Base-by-base conservation (phyloP, 2,888 invertebrate species). In the Callosobruchus maculatus region DNA sequence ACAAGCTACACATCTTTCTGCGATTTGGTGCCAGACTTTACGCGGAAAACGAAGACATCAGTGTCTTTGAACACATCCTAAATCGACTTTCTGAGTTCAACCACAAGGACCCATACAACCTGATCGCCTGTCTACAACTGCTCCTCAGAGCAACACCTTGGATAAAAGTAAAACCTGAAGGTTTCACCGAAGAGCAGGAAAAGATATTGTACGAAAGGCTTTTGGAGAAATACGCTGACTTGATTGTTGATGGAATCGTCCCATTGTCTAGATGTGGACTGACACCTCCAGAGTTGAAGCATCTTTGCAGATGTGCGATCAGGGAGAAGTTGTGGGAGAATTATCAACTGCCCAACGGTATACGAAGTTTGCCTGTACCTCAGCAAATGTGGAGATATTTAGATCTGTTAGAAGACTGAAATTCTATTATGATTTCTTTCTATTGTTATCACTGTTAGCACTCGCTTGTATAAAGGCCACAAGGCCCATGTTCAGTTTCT, bases 271-370 rank as follows among this genome's bases (percentile, higher is more conserved):
- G 81, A 73, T 92, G 91, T 84, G 92, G 92, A 0, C 78, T 91
- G 5, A 84, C 84, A 75, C 92, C 93, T 0, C 90, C 92, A n/a
- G 92, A 93, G 80, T 86, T 96, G 74, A 93, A 93, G 79, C 95
- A 95, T 85, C 86, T 95, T 2, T 92, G 93, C 80, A 89, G 95
- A 77, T 95, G 94, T 84, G 87, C 87, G 22, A 90, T 95, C 70
- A 89, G 95, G 75, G 87, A 92, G 70, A 84, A 87, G 73, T 86
- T 96, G 71, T 91, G 93, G 88, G 81, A 88, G 66, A 93, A 93
- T 83, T 93, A 92, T 86, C 92, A 93, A 79, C 84, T 96, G 68
- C 95, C 95, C 0, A 89, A 91, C 78, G 95, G 95, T 20, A 94
- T 95, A 78, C 89, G 90, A 78, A 89, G 89, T 21, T 84, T 95